A percentile compares a stretch with the other conserved stretches of the same genome.
Evolutionary conservation across 2,888 invertebrate genomes (phyloP).

Genomic region (Agrotis clavis): DNA sequence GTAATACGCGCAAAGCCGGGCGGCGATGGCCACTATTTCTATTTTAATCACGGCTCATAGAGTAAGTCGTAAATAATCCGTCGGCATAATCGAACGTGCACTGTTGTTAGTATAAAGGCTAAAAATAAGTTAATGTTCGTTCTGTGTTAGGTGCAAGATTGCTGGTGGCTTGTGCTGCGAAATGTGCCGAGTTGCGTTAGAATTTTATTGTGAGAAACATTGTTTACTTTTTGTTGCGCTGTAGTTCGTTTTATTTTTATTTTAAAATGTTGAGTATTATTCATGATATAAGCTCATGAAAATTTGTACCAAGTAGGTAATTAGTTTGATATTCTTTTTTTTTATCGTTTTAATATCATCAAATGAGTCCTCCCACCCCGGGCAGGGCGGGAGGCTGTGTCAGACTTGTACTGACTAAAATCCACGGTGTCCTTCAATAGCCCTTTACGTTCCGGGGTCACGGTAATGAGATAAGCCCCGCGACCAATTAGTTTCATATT

Average conservation of each 20-base stretch:
- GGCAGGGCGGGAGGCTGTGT: too few species aligned
- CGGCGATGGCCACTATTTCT: constrained; percentile 73
- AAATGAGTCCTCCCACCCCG: too few species aligned
- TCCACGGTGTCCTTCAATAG: too few species aligned
- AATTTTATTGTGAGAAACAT: neutral
- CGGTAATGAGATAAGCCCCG: too few species aligned
- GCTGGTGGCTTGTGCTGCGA: constrained; percentile 40
- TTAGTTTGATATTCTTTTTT: too few species aligned
- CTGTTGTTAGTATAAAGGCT: constrained; percentile 76
- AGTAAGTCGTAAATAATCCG: constrained; percentile 82
- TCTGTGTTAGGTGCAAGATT: constrained; percentile 52
- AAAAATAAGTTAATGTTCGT: constrained; percentile 67
- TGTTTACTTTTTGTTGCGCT: neutral
- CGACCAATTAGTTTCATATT: too few species aligned
- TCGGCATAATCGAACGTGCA: constrained; percentile 77
- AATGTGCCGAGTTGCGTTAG: constrained; percentile 21
- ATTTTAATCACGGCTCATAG: constrained; percentile 78
- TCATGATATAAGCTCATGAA: neutral
- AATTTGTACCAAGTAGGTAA: neutral
- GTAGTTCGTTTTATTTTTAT: neutral
- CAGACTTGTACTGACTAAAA: too few species aligned
- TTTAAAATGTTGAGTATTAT: neutral
- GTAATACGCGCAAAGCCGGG: constrained; percentile 68
- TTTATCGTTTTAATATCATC: too few species aligned
- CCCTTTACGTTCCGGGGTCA: too few species aligned